Evolutionary conservation across 2,888 invertebrate species (phyloP).

Genomic region (Lasius platythorax): DNA sequence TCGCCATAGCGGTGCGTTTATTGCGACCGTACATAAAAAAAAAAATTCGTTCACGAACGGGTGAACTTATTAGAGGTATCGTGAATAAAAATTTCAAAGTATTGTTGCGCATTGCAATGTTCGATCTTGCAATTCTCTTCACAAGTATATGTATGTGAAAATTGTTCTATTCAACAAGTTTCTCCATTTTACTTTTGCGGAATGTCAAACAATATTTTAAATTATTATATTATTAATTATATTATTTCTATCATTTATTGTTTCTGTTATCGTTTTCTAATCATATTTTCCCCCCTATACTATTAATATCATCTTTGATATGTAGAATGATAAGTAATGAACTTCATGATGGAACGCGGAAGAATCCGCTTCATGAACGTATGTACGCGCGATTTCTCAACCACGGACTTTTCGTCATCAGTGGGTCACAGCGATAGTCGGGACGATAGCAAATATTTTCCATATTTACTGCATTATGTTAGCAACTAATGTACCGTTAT

Average conservation of each 20-base stretch:
- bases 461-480: slow-evolving; percentile 41
- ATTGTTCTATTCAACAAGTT: background rate
- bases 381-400: background rate
- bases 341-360: slow-evolving; percentile 62
- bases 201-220: background rate
- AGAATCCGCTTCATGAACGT: slow-evolving; percentile 13
- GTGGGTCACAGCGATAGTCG: slow-evolving; percentile 29
- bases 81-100: slow-evolving; percentile 15
- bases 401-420: background rate
- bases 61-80: slow-evolving; percentile 36
- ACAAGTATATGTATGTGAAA: background rate
- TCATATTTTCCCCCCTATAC: background rate
- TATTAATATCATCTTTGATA: background rate
- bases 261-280: background rate
- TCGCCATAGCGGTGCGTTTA: slow-evolving; percentile 59
- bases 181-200: background rate
- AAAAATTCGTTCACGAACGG: slow-evolving; percentile 37
- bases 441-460: slow-evolving; percentile 37
- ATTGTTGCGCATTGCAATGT: background rate
- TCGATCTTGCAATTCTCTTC: background rate
- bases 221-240: background rate
- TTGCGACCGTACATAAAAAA: slow-evolving; percentile 53
- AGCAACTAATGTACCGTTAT: slow-evolving; percentile 24
- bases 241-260: background rate
- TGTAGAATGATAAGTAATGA: slow-evolving; percentile 54